Percentiles rank a stretch among this genome's conserved stretches.
phyloP scores from a whole-genome alignment of 2,797 vertebrate genomes.

The Martes flavigula region DNA sequence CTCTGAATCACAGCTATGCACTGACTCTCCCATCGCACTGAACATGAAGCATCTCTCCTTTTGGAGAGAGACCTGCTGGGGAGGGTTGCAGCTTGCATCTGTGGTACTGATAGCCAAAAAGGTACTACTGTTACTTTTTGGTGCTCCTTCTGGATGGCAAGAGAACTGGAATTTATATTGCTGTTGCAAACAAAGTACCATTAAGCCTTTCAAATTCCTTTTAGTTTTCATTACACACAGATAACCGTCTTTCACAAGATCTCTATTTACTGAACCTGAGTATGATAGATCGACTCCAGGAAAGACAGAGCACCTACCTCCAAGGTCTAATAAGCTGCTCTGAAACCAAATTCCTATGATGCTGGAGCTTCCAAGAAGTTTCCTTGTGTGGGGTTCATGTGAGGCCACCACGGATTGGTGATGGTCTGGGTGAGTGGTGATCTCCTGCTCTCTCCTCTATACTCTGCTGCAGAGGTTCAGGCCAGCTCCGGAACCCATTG shows the following conservation, averaged over 20 bases:
- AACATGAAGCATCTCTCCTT: background rate
- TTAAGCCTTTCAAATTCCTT: background rate
- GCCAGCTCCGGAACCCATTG: background rate
- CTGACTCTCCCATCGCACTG: background rate
- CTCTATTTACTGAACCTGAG: background rate
- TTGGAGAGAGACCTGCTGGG: background rate
- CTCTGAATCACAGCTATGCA: background rate
- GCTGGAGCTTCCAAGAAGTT: background rate
- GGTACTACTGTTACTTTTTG: background rate
- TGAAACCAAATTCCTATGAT: background rate
- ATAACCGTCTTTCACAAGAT: constrained; percentile 10
- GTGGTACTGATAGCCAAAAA: background rate
- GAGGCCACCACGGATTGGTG: background rate
- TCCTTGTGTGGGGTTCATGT: background rate
- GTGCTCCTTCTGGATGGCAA: background rate
- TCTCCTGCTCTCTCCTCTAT: background rate
- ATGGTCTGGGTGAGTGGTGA: background rate
- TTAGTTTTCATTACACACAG: background rate
- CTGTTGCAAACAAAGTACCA: background rate
- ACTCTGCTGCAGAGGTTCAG: background rate
- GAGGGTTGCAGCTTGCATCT: background rate
- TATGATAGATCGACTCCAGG: background rate
- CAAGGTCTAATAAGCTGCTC: background rate
- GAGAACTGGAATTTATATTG: constrained; percentile 6
- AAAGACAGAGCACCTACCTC: background rate